A percentile compares a stretch with the other conserved stretches of the same genome.
Conservation (phyloP, 2,797 vertebrate genomes). For the Pelodytes ibericus region DNA sequence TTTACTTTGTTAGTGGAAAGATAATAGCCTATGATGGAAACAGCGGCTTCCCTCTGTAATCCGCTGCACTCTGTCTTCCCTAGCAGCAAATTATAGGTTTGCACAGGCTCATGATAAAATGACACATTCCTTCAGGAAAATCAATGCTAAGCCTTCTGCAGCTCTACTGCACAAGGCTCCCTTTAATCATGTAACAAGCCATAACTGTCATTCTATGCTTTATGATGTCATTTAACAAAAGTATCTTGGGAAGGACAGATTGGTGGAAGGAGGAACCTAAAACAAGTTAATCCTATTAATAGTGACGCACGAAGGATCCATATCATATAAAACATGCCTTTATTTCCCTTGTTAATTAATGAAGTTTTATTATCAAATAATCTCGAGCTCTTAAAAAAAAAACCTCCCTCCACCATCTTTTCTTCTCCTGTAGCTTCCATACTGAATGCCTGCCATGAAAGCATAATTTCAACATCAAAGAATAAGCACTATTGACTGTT, state of each 20-base stretch:
- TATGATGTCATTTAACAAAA: conserved; percentile 55
- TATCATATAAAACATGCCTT: conserved; percentile 31
- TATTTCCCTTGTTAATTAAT: conserved; percentile 39
- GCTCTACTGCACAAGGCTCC: conserved; percentile 45
- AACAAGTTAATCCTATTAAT: conserved; percentile 45
- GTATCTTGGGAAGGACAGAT: conserved; percentile 41
- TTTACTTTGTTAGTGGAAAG: conserved; percentile 38
- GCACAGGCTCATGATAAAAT: conserved; percentile 52
- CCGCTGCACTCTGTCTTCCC: conserved; percentile 36
- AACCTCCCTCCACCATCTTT: conserved; percentile 3
- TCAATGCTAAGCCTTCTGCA: conserved; percentile 54
- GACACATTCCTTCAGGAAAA: conserved; percentile 51
- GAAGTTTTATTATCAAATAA: conserved; percentile 21
- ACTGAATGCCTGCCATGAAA: neutral
- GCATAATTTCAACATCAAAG: neutral
- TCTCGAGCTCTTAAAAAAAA: neutral
- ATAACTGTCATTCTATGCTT: conserved; percentile 51
- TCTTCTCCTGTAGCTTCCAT: neutral
- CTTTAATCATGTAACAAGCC: conserved; percentile 53
- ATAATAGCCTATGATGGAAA: conserved; percentile 44
- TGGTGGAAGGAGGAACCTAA: conserved; percentile 12
- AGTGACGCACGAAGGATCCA: conserved; percentile 1
- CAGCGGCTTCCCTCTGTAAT: conserved; percentile 22
- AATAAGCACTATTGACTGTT: neutral
- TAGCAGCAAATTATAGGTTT: conserved; percentile 53